A percentile compares a stretch with the other conserved stretches of the same genome.
phyloP scores from a whole-genome alignment of 53 echinoderm and acorn worm species.

The Patiria pectinifera region DNA sequence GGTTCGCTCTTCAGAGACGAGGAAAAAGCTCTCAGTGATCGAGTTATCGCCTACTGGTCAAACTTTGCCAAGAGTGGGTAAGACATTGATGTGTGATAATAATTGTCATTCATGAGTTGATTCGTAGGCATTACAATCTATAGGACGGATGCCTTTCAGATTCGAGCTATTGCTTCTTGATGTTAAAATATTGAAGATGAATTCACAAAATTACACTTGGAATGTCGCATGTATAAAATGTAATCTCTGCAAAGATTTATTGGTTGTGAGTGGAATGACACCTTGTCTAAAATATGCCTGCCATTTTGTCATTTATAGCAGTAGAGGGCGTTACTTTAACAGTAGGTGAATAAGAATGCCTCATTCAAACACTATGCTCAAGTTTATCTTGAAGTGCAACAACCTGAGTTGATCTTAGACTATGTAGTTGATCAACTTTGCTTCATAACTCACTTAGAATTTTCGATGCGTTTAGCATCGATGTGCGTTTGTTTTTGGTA shows the following conservation, averaged over 20 bases:
- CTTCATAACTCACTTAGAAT: neutral
- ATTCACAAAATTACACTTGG: no score
- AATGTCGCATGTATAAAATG: no score
- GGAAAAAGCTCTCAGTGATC: slow-evolving; percentile 76
- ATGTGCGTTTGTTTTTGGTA: neutral
- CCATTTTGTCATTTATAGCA: neutral
- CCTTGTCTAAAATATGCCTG: no score
- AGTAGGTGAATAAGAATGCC: neutral
- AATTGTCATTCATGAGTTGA: neutral
- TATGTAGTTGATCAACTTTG: neutral
- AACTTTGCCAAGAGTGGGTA: slow-evolving; percentile 97
- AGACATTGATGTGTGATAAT: neutral
- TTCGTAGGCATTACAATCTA: neutral
- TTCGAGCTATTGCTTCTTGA: no score
- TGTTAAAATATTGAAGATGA: no score
- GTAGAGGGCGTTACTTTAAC: neutral
- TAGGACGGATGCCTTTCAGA: no score
- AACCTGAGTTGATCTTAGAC: neutral
- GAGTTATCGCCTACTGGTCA: slow-evolving; percentile 89
- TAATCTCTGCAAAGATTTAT: no score
- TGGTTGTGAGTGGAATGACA: no score
- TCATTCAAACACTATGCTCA: neutral
- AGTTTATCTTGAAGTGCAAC: neutral
- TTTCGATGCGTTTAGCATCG: neutral
- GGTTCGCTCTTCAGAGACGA: slow-evolving; percentile 57